These are phyloP conservation scores for Onychomys torridus DNA, from an alignment of 2,797 vertebrate species.

Conservation along the genomic window DNA sequence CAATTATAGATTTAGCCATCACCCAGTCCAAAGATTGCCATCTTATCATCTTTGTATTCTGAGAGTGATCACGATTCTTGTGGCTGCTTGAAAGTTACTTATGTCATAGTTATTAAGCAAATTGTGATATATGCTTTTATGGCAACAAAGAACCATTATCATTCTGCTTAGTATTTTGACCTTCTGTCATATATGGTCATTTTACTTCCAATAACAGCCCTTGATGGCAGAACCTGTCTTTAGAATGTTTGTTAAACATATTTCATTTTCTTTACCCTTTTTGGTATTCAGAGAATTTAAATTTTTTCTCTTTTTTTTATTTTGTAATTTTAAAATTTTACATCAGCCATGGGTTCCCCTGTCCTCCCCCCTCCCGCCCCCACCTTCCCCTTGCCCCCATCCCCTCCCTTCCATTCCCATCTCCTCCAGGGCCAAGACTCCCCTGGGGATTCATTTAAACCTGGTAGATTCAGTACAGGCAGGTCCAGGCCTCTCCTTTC, in stretches of 20 bases:
- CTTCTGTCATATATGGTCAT: not conserved
- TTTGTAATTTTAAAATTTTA: too few species aligned
- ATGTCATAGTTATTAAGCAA: not conserved
- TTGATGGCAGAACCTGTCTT: not conserved
- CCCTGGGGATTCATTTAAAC: too few species aligned
- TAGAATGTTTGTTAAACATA: not conserved
- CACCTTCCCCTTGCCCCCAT: too few species aligned
- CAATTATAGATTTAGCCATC: not conserved
- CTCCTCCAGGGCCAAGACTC: too few species aligned
- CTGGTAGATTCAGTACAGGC: too few species aligned
- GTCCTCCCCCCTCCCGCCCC: too few species aligned
- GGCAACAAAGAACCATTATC: not conserved
- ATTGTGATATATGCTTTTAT: not conserved
- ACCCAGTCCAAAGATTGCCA: not conserved
- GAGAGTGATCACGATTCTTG: not conserved
- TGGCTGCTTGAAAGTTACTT: not conserved
- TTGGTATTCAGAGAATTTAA: not conserved
- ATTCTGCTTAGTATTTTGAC: not conserved
- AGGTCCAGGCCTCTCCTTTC: too few species aligned
- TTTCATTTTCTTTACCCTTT: not conserved
- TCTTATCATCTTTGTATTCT: not conserved
- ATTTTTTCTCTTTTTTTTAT: too few species aligned
- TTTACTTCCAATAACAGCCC: not conserved
- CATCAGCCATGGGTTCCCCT: too few species aligned
- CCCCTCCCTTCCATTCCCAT: too few species aligned